phyloP scores from a whole-genome alignment of 2,113 vertebrate genomes.

The human region GRCh38 chr11:109479501-109480000 shows the following conservation, averaged over 20 bases:
- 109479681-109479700: neutral
- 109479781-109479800: neutral
- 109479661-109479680: neutral
- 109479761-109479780: neutral
- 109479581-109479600: neutral
- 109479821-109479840: slow-evolving; percentile 6
- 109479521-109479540: neutral
- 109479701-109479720: neutral
- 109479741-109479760: neutral
- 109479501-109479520: neutral
- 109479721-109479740: neutral
- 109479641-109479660: neutral
- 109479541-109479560: neutral
- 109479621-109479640: neutral
- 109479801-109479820: neutral
- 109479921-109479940: neutral
- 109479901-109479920: neutral
- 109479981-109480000: neutral
- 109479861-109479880: neutral
- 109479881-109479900: neutral
- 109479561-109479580: neutral
- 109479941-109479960: neutral
- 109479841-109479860: neutral
- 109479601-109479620: neutral
- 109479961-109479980: neutral